Evolutionary conservation across 1,140 invertebrate genomes (phyloP).

Genomic region (Pollicipes pollicipes): DNA sequence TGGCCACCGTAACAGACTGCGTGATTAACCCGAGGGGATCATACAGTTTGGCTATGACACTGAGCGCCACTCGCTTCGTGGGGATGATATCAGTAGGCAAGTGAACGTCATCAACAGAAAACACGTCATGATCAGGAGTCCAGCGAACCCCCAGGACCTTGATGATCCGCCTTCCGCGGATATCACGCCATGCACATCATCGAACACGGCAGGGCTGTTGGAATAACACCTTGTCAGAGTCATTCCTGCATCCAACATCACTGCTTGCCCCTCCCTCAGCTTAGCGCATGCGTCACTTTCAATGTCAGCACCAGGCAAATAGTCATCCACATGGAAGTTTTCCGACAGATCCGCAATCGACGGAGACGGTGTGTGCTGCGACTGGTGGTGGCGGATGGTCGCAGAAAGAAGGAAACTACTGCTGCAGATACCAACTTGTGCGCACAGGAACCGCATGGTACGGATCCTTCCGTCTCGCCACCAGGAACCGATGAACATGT

Average conservation of each 20-base stretch:
- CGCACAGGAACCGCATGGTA: background rate
- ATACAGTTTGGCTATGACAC: background rate
- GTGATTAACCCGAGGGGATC: background rate
- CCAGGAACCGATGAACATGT: background rate
- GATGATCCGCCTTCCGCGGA: background rate
- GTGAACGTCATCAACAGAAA: background rate
- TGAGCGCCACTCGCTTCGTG: background rate
- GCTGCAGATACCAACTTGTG: background rate
- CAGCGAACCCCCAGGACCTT: background rate
- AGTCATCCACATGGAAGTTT: background rate
- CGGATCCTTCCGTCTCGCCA: background rate
- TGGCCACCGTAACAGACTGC: background rate
- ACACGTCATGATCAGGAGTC: background rate
- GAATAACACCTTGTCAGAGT: background rate
- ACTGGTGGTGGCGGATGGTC: background rate
- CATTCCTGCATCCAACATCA: background rate
- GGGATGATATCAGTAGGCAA: background rate
- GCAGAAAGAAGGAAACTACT: background rate
- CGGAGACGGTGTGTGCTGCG: background rate
- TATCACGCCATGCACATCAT: background rate
- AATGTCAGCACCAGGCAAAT: background rate
- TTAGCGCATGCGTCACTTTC: background rate
- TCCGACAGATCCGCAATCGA: background rate
- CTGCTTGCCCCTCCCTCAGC: background rate
- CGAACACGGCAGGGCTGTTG: background rate